Conservation (phyloP, 2,113 vertebrate species). For the Sinocyclocheilus grahami region DNA sequence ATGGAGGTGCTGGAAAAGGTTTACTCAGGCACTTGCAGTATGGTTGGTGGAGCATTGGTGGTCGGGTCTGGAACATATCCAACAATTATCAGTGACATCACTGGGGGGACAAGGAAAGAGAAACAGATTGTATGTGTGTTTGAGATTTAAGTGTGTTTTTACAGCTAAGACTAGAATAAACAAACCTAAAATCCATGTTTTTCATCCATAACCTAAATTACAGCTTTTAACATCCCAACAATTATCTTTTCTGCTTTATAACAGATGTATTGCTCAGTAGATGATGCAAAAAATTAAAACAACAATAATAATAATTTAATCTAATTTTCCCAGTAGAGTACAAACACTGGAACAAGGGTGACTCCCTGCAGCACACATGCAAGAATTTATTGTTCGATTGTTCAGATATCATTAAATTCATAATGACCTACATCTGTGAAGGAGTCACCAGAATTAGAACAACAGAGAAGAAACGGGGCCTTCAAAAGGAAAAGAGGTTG, state of each 20-base stretch:
- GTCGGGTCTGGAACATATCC: slow-evolving; percentile 33
- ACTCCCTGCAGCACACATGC: slow-evolving; percentile 23
- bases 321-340: slow-evolving; percentile 24
- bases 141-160: slow-evolving; percentile 5
- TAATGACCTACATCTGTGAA: slow-evolving; percentile 42
- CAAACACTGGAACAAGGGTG: slow-evolving; percentile 24
- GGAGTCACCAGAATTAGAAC: slow-evolving; percentile 15
- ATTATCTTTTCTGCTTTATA: neutral
- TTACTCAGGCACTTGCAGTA: slow-evolving; percentile 31
- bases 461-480: neutral
- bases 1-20: slow-evolving; percentile 22
- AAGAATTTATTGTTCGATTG: slow-evolving; percentile 27
- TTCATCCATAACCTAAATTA: neutral
- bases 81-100: slow-evolving; percentile 40
- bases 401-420: slow-evolving; percentile 25
- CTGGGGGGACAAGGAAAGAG: neutral
- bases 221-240: neutral
- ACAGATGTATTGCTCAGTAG: neutral
- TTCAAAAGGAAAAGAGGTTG: neutral
- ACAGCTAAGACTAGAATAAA: neutral
- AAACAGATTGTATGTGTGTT: neutral
- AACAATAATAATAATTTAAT: slow-evolving; percentile 23
- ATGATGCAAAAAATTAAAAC: neutral
- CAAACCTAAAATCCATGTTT: neutral
- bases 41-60: slow-evolving; percentile 32